Evolutionary conservation across 2,113 vertebrate species (phyloP).

Genomic region (Cinclus cinclus): DNA sequence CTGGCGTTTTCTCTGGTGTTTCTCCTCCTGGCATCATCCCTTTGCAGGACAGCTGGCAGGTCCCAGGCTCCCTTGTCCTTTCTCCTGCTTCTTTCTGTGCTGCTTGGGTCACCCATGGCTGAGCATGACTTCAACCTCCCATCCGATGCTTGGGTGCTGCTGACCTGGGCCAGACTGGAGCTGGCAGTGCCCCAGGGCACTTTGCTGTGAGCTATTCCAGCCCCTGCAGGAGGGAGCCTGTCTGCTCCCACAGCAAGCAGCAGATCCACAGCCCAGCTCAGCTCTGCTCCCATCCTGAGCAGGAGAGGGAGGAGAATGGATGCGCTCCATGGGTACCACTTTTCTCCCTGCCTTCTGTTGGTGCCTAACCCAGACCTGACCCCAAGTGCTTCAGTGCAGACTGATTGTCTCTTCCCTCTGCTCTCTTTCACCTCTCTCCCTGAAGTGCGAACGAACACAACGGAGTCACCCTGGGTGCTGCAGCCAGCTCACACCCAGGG

Average conservation of each 20-base stretch:
- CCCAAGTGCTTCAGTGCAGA: conserved; percentile 40
- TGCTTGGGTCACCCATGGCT: neutral
- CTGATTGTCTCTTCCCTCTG: conserved; percentile 52
- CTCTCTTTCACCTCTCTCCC: neutral
- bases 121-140: neutral
- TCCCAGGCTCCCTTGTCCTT: neutral
- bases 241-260: neutral
- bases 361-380: neutral
- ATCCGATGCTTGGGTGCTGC: neutral
- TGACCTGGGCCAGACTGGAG: neutral
- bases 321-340: neutral
- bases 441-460: conserved; percentile 52
- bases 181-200: neutral
- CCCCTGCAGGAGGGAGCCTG: neutral
- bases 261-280: neutral
- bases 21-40: neutral
- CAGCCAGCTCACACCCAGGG: neutral
- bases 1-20: neutral
- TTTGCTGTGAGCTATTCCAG: neutral
- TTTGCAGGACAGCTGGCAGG: neutral
- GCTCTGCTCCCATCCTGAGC: neutral
- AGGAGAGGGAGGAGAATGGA: neutral
- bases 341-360: neutral
- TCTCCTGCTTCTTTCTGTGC: neutral
- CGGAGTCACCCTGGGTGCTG: accelerated